Evolutionary conservation across 37 sponge, comb jelly and placozoan genomes (phyloP), one percentile per base, ranked within the genome.

Genomic region (Aphrocallistes beatrix): DNA sequence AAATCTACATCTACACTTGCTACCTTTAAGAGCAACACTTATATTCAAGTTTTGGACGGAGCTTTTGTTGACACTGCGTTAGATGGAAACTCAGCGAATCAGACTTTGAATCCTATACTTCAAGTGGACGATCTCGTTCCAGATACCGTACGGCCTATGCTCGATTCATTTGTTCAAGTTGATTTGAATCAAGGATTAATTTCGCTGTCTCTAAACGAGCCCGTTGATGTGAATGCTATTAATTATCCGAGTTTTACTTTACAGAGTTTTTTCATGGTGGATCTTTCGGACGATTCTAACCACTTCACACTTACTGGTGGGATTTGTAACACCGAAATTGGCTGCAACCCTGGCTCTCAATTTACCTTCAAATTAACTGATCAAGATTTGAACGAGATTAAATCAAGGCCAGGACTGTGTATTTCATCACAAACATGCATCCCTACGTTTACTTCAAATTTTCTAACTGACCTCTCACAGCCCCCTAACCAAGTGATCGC

Each of bases 161-260:
- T 94, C 37, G 51, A 23, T 3, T 16, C 36, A 23, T 95, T 95
- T 51, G 40, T 38, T 30, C 30, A 81, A n/a, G 81, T 95, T 36
- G 88, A 93, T 75, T 86, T 95, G 21, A 82, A 81, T 23, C 47
- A 30, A 49, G 90, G 90, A n/a, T 81, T 82, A 30, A 37, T 95
- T 23, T 37, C 50, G 21, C 90, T 95, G 1, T 83, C 38, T 36
- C 93, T 95, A 39, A 82, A 83, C 84, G 91, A 95, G 82, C 92
- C 96, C 0, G 93, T 95, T 32, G 48, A 87, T 21, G 84, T 87
- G 30, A 9, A 42, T 6, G 85, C 90, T 36, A 36, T 89, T 23
- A 30, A 69, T 19, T 84, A 86, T 23, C 38, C 38, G 1, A 51
- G 51, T 1, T 82, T 93, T 1, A 88, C 89, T 36, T 75, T 95